Conservation (phyloP, 2,113 vertebrate genomes). For the Tragelaphus strepsiceros region DNA sequence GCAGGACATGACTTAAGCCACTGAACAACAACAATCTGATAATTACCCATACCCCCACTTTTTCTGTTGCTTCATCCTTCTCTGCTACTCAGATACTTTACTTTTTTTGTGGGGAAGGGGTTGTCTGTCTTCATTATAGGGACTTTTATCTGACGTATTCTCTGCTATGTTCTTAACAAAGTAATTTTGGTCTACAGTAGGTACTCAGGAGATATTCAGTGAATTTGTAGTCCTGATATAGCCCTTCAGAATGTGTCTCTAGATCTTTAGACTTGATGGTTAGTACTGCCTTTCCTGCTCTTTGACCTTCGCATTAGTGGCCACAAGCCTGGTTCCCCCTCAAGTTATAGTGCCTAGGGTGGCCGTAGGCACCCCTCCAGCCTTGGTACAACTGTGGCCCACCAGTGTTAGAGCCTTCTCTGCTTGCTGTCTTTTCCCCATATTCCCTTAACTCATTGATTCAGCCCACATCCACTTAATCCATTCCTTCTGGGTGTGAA, state of each 20-base stretch:
- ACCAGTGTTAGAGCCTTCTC: neutral
- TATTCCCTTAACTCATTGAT: neutral
- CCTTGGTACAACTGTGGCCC: neutral
- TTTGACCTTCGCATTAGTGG: neutral
- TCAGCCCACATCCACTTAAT: neutral
- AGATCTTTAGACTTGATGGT: neutral
- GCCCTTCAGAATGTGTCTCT: neutral
- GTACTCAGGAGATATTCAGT: neutral
- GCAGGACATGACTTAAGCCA: neutral
- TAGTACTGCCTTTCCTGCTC: neutral
- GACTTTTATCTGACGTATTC: neutral
- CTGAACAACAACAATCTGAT: neutral
- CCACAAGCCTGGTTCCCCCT: neutral
- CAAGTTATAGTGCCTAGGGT: neutral
- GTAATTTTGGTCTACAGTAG: neutral
- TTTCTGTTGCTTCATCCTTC: neutral
- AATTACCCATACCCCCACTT: too few relatives aligned
- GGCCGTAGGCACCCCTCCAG: neutral
- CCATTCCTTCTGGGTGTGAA: neutral
- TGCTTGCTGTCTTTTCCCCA: neutral
- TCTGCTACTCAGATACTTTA: neutral
- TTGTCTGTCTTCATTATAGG: neutral
- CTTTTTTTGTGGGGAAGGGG: neutral
- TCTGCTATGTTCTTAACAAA: neutral
- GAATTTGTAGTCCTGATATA: neutral